A percentile compares a stretch with the other conserved stretches of the same genome.
These are phyloP conservation scores for Cephalopholis sonnerati DNA, from an alignment of 2,113 vertebrate genomes.

Conservation along the genomic window DNA sequence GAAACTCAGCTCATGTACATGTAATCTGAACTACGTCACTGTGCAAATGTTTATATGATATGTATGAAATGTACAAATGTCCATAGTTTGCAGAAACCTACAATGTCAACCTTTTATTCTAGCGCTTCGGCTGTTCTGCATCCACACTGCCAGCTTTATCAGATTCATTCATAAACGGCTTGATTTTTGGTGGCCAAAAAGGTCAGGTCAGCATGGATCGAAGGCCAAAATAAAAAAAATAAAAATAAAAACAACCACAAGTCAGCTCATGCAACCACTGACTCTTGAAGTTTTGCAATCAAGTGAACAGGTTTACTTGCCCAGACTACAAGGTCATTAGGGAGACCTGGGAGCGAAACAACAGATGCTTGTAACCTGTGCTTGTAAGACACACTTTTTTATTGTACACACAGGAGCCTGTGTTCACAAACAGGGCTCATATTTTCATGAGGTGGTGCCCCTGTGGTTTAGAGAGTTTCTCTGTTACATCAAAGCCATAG, in stretches of 20 bases:
- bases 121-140: not conserved
- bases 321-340: conserved; percentile 59
- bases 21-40: no score
- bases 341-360: conserved; percentile 62
- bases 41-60: no score
- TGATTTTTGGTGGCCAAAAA: not conserved
- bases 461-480: conserved; percentile 66
- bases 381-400: conserved; percentile 62
- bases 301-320: conserved; percentile 30
- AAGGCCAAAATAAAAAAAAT: not conserved
- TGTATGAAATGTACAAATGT: no score
- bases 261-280: not conserved
- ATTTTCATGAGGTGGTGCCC: conserved; percentile 77
- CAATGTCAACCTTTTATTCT: no score
- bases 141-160: not conserved
- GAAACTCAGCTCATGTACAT: no score
- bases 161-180: not conserved
- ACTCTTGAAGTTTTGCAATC: conserved; percentile 49
- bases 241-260: not conserved
- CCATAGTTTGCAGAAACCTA: no score
- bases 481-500: conserved; percentile 73
- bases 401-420: conserved; percentile 70
- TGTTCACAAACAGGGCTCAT: conserved; percentile 69
- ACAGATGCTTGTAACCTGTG: conserved; percentile 76
- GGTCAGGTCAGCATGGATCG: not conserved